phyloP scores from a whole-genome alignment of 2,113 vertebrate genomes.

The Bubo bubo region DNA sequence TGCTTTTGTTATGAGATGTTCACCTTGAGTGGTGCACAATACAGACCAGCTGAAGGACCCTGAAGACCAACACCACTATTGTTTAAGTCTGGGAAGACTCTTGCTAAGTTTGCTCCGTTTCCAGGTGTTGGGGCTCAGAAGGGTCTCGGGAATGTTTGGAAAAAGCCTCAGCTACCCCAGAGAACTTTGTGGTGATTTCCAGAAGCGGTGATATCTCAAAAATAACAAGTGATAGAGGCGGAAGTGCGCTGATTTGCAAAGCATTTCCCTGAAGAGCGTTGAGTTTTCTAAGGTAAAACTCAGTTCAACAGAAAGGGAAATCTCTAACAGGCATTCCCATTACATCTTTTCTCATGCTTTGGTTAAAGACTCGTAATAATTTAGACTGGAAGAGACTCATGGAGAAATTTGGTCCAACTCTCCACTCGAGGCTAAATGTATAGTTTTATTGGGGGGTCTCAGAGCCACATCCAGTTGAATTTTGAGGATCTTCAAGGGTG shows the following conservation, averaged over 20 bases:
- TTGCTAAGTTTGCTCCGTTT: not conserved
- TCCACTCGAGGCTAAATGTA: not conserved
- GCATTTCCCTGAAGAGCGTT: not conserved
- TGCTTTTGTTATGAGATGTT: not conserved
- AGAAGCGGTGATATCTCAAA: not conserved
- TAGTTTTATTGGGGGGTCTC: not conserved
- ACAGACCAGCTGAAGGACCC: not conserved
- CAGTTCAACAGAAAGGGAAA: not conserved
- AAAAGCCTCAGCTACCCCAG: not conserved
- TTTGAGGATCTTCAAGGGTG: not conserved
- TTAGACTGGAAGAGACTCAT: not conserved
- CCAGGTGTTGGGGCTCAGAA: not conserved
- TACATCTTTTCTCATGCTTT: not conserved
- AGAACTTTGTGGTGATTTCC: not conserved
- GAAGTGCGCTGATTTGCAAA: not conserved
- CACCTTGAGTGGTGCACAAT: not conserved
- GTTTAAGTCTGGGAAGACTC: not conserved
- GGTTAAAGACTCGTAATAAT: fast-evolving
- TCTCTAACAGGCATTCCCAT: not conserved
- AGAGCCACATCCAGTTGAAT: not conserved
- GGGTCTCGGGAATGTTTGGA: not conserved
- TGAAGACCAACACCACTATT: fast-evolving
- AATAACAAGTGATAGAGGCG: not conserved
- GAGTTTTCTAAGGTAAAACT: not conserved
- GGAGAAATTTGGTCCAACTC: not conserved